Evolutionary conservation across 2,113 vertebrate species (phyloP).

Genomic region (Boulengeromyrus knoepffleri): DNA sequence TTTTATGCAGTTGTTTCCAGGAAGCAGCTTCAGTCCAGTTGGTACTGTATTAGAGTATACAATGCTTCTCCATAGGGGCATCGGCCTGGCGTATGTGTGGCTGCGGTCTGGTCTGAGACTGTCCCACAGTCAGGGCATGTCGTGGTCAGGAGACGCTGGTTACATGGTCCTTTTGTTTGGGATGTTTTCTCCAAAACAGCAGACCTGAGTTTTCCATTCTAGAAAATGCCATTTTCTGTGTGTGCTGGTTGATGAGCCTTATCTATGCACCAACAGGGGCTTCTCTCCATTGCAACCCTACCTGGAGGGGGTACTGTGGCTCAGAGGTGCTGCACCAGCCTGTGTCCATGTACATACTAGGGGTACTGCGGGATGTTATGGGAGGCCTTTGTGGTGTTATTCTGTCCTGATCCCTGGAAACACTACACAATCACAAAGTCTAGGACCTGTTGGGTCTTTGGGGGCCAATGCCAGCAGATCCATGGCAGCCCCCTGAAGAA

Average conservation of each 20-base stretch:
- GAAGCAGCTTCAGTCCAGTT: neutral
- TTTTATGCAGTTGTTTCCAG: neutral
- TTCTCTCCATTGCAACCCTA: neutral
- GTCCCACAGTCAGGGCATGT: neutral
- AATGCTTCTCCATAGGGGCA: neutral
- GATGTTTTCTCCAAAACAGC: neutral
- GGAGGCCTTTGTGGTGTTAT: neutral
- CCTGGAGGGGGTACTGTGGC: neutral
- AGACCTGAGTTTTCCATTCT: too few species aligned
- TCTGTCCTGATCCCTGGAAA: neutral
- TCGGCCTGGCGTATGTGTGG: neutral
- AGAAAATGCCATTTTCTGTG: too few species aligned
- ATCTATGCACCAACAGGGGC: too few species aligned
- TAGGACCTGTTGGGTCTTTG: neutral
- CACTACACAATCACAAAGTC: neutral
- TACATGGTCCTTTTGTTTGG: neutral
- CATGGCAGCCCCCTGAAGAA: too few species aligned
- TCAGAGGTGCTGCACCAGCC: neutral
- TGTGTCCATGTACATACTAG: neutral
- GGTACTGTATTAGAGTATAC: neutral
- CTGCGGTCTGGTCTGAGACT: neutral
- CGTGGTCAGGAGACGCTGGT: neutral
- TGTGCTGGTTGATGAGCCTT: too few species aligned
- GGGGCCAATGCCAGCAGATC: neutral
- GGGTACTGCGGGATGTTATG: neutral